A percentile compares a stretch with the other conserved stretches of the same genome.
Conservation (phyloP, 2,797 vertebrate genomes). For the Podarcis lilfordi region DNA sequence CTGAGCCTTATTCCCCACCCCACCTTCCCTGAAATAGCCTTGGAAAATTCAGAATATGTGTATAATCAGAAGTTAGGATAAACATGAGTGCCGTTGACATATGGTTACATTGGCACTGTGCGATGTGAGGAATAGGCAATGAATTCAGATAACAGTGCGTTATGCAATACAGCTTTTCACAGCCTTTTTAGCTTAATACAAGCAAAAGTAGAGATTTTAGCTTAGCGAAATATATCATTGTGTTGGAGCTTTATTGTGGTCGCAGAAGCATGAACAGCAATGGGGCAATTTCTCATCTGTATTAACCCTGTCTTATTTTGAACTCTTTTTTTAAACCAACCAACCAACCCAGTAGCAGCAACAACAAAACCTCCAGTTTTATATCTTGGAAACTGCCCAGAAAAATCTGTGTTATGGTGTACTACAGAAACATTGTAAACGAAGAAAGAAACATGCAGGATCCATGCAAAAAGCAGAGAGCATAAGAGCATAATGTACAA, state of each 20-base stretch:
- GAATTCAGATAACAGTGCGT: not conserved
- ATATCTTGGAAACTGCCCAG: not conserved
- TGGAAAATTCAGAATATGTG: not conserved
- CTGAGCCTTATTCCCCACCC: not conserved
- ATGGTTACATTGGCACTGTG: not conserved
- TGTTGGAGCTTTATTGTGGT: not conserved
- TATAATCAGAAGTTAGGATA: slow-evolving; percentile 9
- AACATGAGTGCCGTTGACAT: not conserved
- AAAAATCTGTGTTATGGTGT: not conserved
- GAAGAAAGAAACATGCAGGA: not conserved
- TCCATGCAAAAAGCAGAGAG: no score
- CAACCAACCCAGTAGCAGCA: no score
- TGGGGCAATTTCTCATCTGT: not conserved
- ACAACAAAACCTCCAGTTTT: no score
- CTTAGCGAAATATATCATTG: not conserved
- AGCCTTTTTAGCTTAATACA: not conserved
- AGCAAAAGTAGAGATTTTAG: not conserved
- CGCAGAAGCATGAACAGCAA: not conserved
- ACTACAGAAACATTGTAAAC: not conserved
- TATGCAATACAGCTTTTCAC: not conserved
- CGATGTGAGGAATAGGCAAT: not conserved
- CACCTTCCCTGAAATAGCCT: not conserved
- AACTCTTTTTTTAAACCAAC: no score
- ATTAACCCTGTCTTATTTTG: not conserved
- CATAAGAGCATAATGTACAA: no score